Evolutionary conservation across 2,113 vertebrate genomes (phyloP), one percentile per base, ranked within the genome.

Genomic region (Atherinomorus stipes): DNA sequence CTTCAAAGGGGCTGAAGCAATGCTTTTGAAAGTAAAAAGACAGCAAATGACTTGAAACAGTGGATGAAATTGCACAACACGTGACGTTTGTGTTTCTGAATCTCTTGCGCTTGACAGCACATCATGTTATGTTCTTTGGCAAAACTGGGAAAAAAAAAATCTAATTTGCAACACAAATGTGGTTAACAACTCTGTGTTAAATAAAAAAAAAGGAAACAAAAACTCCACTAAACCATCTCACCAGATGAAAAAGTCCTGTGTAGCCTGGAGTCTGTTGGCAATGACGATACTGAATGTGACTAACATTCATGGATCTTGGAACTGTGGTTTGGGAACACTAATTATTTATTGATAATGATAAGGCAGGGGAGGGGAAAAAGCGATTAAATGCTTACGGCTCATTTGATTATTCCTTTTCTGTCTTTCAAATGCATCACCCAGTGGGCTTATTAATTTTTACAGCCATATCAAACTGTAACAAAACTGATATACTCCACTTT

Each of bases 261-360:
- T 64, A 79, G 70, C 81, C 78, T 28, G 62, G 83, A 74, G 80
- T 78, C 42, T 47, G 42, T 1, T 64, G 72, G 64, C 70, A 73
- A 44, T 69, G 75, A 65, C 64, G 66, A 71, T 62, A 78, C 49
- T 67, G 72, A 79, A 56, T 70, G 50, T 67, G 74, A 86, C 66
- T 80, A 74, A 78, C 85, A 75, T n/a, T 23, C 67, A 58, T 64
- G 80, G 74, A 77, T 80, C 78, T 74, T 80, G 47, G 78, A 87
- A 81, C 83, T 77, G 44, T 78, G 74, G 80, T 88, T 88, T 83
- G 52, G 81, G 77, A 80, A 73, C 72, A 64, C 86, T 90, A 88
- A 89, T 90, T 88, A 86, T 74, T 83, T 89, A 88, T 87, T 91
- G 81, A 81, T 88, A 84, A 74, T 71, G 64, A 37, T 56, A 69